A percentile compares a stretch with the other conserved stretches of the same genome.
Conservation (phyloP, 2,797 vertebrate genomes). For the Hoplostethus atlanticus region DNA sequence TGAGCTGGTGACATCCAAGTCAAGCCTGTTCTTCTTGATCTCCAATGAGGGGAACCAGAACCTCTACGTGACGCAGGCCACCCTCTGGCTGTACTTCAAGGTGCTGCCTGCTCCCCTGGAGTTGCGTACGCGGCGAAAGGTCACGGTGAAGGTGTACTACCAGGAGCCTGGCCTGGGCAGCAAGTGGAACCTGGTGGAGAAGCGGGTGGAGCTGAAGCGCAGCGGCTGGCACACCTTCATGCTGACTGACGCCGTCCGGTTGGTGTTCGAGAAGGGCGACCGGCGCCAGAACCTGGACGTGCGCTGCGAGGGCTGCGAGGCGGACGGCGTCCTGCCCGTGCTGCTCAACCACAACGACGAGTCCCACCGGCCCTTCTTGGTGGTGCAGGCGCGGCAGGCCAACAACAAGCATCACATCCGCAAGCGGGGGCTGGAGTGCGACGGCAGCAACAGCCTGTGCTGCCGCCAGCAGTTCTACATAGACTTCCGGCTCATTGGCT, state of each 20-base stretch:
- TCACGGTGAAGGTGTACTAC: conserved; percentile 94
- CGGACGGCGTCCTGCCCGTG: conserved; percentile 86
- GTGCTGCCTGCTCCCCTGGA: conserved; percentile 87
- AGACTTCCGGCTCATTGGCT: conserved; percentile 97
- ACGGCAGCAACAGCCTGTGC: conserved; percentile 91
- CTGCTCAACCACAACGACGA: conserved; percentile 91
- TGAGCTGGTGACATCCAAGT: conserved; percentile 91
- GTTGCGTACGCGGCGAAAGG: conserved; percentile 86
- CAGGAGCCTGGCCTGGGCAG: conserved; percentile 89
- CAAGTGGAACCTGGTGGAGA: conserved; percentile 94
- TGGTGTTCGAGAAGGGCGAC: conserved; percentile 90
- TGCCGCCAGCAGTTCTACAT: conserved; percentile 98
- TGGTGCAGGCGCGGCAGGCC: conserved; percentile 89
- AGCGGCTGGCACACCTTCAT: conserved; percentile 97
- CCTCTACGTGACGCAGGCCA: conserved; percentile 92
- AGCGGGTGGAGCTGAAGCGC: conserved; percentile 93
- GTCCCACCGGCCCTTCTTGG: conserved; percentile 95
- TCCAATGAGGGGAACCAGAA: conserved; percentile 98
- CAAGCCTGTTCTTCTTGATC: conserved; percentile 95
- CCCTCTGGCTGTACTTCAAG: conserved; percentile 97
- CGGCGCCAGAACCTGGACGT: conserved; percentile 95
- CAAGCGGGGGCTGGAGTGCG: conserved; percentile 96
- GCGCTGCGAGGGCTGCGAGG: conserved; percentile 93
- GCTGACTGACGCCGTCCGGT: conserved; percentile 91
- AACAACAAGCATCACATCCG: conserved; percentile 94